Conservation (phyloP, 2,888 invertebrate genomes). For the Yponomeuta cagnagella region DNA sequence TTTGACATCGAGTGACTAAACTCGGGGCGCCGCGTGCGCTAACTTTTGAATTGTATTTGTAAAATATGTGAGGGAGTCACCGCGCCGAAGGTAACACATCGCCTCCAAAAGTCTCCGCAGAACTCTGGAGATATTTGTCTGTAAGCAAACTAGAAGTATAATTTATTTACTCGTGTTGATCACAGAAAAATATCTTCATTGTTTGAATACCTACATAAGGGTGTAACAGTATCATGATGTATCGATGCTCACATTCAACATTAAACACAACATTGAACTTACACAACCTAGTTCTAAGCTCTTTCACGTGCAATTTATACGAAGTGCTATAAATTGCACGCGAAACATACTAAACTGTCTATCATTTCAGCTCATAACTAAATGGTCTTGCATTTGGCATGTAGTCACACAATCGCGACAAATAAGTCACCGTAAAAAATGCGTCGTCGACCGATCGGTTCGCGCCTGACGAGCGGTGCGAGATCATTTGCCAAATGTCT, state of each 20-base stretch:
- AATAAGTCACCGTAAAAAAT: slow-evolving; percentile 1
- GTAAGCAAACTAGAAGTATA: background rate
- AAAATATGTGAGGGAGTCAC: slow-evolving; percentile 71
- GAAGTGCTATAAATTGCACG: slow-evolving; percentile 44
- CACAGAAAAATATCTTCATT: slow-evolving; percentile 46
- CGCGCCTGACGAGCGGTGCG: slow-evolving; percentile 29
- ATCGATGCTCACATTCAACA: slow-evolving; percentile 2
- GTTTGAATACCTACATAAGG: slow-evolving; percentile 31
- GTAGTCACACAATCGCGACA: background rate
- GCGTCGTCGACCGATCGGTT: background rate
- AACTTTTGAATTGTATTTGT: slow-evolving; percentile 74
- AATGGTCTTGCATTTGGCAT: slow-evolving; percentile 49
- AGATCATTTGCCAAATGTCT: slow-evolving; percentile 51
- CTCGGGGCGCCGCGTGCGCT: slow-evolving; percentile 74
- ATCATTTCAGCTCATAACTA: slow-evolving; percentile 32
- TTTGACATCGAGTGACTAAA: slow-evolving; percentile 74
- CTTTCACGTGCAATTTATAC: slow-evolving; percentile 59
- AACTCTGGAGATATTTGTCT: slow-evolving; percentile 49
- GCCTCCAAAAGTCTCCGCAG: slow-evolving; percentile 60
- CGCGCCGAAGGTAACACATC: slow-evolving; percentile 68
- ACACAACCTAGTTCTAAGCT: slow-evolving; percentile 37
- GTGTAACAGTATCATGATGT: slow-evolving; percentile 22
- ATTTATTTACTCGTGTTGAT: background rate
- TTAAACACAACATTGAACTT: slow-evolving; percentile 47
- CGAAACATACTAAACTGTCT: slow-evolving; percentile 32